phyloP scores from a whole-genome alignment of 2,113 vertebrate species.

The Coregonus clupeaformis region DNA sequence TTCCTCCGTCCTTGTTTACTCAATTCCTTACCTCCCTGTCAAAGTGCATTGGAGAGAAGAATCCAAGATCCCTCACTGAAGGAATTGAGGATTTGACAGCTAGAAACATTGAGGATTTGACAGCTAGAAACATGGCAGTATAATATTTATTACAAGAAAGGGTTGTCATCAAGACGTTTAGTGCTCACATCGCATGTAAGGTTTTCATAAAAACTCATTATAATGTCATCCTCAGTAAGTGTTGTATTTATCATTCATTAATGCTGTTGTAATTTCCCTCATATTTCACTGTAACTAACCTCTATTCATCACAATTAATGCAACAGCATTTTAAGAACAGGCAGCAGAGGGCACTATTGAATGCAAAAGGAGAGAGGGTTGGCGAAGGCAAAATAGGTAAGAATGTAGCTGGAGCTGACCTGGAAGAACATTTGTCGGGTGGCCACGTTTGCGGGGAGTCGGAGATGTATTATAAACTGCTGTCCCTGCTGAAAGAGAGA shows the following conservation, averaged over 20 bases:
- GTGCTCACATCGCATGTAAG: neutral
- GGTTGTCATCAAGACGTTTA: neutral
- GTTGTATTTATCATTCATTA: neutral
- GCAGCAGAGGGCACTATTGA: slow-evolving; percentile 59
- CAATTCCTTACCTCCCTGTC: neutral
- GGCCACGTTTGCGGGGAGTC: slow-evolving; percentile 70
- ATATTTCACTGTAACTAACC: neutral
- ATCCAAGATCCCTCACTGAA: no score
- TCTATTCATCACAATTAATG: neutral
- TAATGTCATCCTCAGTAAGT: neutral
- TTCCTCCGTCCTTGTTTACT: no score
- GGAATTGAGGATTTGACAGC: neutral
- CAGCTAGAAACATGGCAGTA: no score
- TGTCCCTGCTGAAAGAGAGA: slow-evolving; percentile 75
- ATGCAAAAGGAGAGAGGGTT: neutral
- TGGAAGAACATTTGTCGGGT: slow-evolving; percentile 74
- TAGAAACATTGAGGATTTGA: no score
- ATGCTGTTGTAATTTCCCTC: neutral
- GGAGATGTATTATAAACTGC: slow-evolving; percentile 92
- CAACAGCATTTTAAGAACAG: neutral
- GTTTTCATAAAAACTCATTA: neutral
- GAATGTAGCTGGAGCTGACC: slow-evolving; percentile 45
- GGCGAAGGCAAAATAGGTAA: neutral
- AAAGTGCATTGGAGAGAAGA: neutral
- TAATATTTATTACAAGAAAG: neutral